Conservation (phyloP, 2,888 invertebrate species). For the Tigriopus californicus region DNA sequence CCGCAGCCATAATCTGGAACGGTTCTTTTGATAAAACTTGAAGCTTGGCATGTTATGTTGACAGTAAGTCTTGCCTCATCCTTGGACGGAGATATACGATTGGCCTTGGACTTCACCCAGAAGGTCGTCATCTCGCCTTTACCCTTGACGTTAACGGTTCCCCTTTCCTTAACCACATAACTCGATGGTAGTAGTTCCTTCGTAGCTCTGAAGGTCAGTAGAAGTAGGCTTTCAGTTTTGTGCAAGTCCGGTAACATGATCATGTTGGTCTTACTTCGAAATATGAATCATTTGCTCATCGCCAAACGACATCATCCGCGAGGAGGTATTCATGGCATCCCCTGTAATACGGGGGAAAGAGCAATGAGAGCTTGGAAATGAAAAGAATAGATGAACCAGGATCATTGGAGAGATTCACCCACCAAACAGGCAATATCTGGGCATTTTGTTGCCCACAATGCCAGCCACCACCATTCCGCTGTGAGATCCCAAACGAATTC, state of each 20-base stretch:
- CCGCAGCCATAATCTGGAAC: too few relatives aligned
- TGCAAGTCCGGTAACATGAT: neutral
- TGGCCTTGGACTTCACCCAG: conserved; percentile 37
- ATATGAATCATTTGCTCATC: conserved; percentile 12
- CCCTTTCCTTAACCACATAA: conserved; percentile 53
- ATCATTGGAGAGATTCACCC: neutral
- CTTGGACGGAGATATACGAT: neutral
- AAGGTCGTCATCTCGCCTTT: conserved; percentile 60
- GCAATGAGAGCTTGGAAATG: neutral
- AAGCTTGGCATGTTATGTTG: too few relatives aligned
- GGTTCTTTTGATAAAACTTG: too few relatives aligned
- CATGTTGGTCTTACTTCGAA: neutral
- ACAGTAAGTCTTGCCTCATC: neutral
- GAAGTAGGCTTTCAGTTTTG: neutral
- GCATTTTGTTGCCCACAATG: conserved; percentile 85
- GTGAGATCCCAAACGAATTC: conserved; percentile 50
- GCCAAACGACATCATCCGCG: conserved; percentile 15
- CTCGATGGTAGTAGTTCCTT: conserved; percentile 28
- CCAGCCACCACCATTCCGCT: conserved; percentile 83
- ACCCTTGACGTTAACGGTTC: conserved; percentile 58
- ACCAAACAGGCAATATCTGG: conserved; percentile 34
- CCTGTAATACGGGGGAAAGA: too few relatives aligned
- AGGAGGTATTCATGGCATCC: conserved; percentile 15
- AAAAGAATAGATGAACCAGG: neutral
- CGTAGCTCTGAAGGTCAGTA: neutral